Percentiles rank a stretch among this genome's conserved stretches.
phyloP scores from a whole-genome alignment of 2,888 invertebrate genomes.

The Drosophila paranaensis region DNA sequence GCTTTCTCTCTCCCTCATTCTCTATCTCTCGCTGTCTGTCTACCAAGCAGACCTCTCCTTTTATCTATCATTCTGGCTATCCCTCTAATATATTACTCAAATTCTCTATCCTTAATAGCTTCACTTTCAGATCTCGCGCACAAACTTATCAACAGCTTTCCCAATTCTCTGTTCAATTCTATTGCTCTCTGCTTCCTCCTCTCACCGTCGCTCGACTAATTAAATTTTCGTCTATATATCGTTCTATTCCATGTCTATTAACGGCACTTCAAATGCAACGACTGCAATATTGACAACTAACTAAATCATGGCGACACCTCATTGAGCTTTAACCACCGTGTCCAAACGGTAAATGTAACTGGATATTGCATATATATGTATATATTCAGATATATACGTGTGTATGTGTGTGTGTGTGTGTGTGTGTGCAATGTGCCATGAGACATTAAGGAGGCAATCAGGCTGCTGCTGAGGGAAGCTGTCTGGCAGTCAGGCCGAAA shows the following conservation, averaged over 20 bases:
- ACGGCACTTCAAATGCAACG: constrained; percentile 33
- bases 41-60: background rate
- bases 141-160: no score
- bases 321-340: constrained; percentile 72
- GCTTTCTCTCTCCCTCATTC: background rate
- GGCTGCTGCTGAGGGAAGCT: constrained; percentile 12
- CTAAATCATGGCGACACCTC: constrained; percentile 72
- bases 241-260: background rate
- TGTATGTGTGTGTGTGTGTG: background rate
- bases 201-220: background rate
- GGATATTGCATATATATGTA: constrained; percentile 6
- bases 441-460: constrained; percentile 59
- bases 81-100: background rate
- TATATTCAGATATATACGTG: background rate
- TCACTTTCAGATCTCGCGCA: no score
- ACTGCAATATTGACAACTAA: constrained; percentile 49
- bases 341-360: constrained; percentile 39
- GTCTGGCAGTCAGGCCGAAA: constrained; percentile 18
- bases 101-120: background rate
- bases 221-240: background rate
- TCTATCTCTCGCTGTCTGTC: background rate
- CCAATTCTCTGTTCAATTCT: background rate
- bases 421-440: constrained; percentile 41
- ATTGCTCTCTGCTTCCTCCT: no score
- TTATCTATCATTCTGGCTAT: background rate